Percentiles rank a stretch among this genome's conserved stretches.
Conservation (phyloP, 1,140 invertebrate species). For the Scaptodrosophila lebanonensis region DNA sequence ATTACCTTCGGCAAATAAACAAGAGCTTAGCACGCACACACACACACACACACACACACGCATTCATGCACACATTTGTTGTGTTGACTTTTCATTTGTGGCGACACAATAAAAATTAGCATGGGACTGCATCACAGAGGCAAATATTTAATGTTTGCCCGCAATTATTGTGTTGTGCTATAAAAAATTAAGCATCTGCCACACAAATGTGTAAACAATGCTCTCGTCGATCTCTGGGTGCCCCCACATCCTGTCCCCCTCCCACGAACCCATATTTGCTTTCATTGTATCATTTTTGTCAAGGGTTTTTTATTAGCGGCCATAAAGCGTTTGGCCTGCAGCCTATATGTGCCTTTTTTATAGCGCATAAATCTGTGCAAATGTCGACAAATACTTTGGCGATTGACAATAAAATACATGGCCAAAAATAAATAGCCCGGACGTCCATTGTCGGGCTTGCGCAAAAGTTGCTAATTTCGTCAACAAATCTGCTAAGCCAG, state of each 20-base stretch:
- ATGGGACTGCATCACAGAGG: constrained; percentile 18
- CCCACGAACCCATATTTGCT: no score
- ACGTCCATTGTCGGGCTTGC: no score
- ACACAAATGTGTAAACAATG: constrained; percentile 32
- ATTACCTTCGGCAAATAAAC: constrained; percentile 57
- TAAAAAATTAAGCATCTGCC: background rate
- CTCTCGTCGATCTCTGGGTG: constrained; percentile 9
- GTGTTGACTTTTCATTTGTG: constrained; percentile 68
- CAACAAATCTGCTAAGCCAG: constrained; percentile 43
- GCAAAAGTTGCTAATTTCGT: constrained; percentile 32
- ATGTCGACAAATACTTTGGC: constrained; percentile 35
- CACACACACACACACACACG: no score
- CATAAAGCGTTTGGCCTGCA: constrained; percentile 47
- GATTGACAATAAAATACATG: constrained; percentile 44
- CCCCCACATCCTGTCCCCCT: constrained; percentile 22
- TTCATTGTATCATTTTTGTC: constrained; percentile 5
- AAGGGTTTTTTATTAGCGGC: constrained; percentile 44
- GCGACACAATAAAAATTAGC: constrained; percentile 36
- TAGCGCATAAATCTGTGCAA: constrained; percentile 59
- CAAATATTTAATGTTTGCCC: background rate
- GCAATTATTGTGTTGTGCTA: no score
- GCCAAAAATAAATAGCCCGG: constrained; percentile 5
- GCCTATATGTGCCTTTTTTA: constrained; percentile 60
- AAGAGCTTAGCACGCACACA: constrained; percentile 8
- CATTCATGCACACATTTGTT: no score